Evolutionary conservation across 2,888 invertebrate genomes (phyloP).

Genomic region (Sympetrum striolatum): DNA sequence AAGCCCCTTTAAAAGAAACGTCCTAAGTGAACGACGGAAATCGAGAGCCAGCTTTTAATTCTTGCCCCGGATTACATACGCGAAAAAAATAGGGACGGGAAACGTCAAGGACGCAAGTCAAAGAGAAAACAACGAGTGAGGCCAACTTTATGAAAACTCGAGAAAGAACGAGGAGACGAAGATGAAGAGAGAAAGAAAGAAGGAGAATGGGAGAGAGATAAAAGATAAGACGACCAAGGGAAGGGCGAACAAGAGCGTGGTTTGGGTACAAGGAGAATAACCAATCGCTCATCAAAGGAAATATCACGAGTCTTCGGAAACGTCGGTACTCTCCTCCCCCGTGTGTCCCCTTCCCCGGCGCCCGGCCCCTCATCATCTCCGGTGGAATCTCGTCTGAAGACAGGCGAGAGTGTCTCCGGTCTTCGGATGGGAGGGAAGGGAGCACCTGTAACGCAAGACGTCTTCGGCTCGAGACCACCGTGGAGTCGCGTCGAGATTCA

Average conservation of each 20-base stretch:
- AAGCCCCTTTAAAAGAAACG: no score
- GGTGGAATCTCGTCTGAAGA: slow-evolving; percentile 26
- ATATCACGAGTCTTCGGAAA: not conserved
- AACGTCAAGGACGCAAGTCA: not conserved
- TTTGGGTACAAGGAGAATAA: not conserved
- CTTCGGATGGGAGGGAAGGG: not conserved
- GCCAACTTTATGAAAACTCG: no score
- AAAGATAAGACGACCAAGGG: not conserved
- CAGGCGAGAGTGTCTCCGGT: slow-evolving; percentile 29
- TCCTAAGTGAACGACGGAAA: no score
- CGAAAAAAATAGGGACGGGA: not conserved
- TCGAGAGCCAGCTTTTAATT: no score
- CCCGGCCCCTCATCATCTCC: slow-evolving; percentile 21
- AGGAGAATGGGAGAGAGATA: not conserved
- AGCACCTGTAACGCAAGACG: slow-evolving; percentile 41
- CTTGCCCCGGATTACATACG: no score
- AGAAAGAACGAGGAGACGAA: not conserved
- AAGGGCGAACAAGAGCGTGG: not conserved
- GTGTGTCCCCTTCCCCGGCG: not conserved
- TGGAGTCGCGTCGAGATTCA: slow-evolving; percentile 34
- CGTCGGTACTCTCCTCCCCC: not conserved
- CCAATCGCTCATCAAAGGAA: not conserved
- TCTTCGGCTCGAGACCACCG: slow-evolving; percentile 33
- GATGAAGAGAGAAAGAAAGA: not conserved
- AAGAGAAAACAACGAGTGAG: not conserved